Conservation (phyloP, 2,113 vertebrate genomes). For the Illadopsis cleaveri region DNA sequence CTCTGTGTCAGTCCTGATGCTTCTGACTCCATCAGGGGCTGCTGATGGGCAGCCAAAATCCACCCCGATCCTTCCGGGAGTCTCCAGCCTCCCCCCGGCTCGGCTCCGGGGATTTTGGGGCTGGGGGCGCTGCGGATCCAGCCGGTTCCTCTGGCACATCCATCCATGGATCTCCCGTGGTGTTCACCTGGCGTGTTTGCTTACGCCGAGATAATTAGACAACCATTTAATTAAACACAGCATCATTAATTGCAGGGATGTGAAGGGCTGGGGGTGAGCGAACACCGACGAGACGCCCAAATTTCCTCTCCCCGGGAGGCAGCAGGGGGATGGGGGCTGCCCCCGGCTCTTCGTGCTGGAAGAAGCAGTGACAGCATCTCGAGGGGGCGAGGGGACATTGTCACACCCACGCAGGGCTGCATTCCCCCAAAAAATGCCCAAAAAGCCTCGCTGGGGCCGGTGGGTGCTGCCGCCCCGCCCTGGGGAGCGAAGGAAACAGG, state of each 20-base stretch:
- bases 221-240: neutral
- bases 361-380: rapidly evolving
- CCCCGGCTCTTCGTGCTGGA: neutral
- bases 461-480: neutral
- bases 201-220: neutral
- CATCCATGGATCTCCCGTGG: rapidly evolving
- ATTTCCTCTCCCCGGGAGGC: neutral
- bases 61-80: rapidly evolving
- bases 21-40: rapidly evolving
- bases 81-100: rapidly evolving
- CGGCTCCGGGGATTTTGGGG: rapidly evolving
- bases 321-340: neutral
- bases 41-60: rapidly evolving
- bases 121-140: neutral
- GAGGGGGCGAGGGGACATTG: neutral
- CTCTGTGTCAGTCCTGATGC: rapidly evolving
- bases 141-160: neutral
- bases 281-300: rapidly evolving
- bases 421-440: neutral
- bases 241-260: rapidly evolving
- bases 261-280: neutral
- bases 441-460: rapidly evolving
- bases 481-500: neutral
- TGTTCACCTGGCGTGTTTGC: neutral
- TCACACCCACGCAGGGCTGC: neutral